phyloP scores from a whole-genome alignment of 2,797 vertebrate species.

The Gymnocypris eckloni region DNA sequence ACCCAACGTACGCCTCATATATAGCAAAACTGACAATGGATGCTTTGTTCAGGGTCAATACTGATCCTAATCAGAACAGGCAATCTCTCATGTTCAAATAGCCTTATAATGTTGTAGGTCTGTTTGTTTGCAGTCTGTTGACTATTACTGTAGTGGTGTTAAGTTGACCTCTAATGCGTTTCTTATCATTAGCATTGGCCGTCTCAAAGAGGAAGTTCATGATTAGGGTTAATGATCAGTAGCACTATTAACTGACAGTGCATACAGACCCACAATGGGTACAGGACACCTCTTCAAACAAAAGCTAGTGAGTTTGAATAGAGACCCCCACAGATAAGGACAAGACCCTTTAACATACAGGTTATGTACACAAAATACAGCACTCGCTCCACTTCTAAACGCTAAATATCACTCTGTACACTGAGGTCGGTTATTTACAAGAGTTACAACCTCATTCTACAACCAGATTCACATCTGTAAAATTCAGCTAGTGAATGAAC shows the following conservation, averaged over 20 bases:
- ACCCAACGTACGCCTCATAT: neutral
- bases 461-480: neutral
- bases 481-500: neutral
- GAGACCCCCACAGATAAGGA: neutral
- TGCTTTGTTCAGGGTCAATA: neutral
- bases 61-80: neutral
- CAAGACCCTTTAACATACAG: neutral
- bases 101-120: neutral
- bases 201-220: slow-evolving; percentile 14
- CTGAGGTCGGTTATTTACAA: neutral
- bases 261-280: slow-evolving; percentile 12
- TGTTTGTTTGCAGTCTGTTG: slow-evolving; percentile 3
- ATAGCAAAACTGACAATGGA: slow-evolving; percentile 7
- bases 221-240: neutral
- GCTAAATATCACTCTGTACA: neutral
- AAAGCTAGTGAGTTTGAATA: neutral
- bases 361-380: neutral
- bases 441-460: neutral
- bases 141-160: neutral
- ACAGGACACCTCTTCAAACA: slow-evolving; percentile 38
- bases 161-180: neutral
- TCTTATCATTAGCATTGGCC: neutral
- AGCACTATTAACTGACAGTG: neutral
- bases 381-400: neutral
- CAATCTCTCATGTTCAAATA: neutral